Evolutionary conservation across 2,113 vertebrate species (phyloP), one percentile per base, ranked within the genome.

Genomic region (Fulica atra): DNA sequence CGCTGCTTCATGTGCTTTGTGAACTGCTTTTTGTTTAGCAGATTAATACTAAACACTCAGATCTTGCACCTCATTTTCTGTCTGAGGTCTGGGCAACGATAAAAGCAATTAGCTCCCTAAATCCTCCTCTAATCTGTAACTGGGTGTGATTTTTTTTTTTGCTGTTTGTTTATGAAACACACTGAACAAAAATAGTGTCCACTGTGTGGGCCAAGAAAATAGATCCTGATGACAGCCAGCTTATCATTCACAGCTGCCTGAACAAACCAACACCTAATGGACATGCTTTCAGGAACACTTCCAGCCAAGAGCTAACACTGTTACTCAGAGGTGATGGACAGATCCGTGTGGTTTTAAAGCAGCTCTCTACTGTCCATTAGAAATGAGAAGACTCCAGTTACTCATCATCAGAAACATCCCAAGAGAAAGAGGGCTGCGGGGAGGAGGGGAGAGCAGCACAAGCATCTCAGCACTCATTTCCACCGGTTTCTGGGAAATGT

Each of bases 181-280:
- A 77, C 35, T 20, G 60, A 83, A 81, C 40, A 83, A 91, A 94
- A 95, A 11, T 19, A 81, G 46, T 1, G 11, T 51, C 61, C 5
- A 6, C 63, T 51, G 9, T 5, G 9, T 14, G 29, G 35, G 66
- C 56, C 73, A 74, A 48, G 53, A 81, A 93, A 95, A 50, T 12
- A 87, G 82, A 86, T 15, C 28, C 35, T 1, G 13, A 76, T 83
- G 95, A 95, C 86, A 96, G 81, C 16, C 86, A 91, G 68, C 33
- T 96, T 93, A 93, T 97, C 93, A 94, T 86, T 66, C 66, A 78
- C 85, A 92, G 93, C 93, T 93, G 90, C 71, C 68, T 84, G 93
- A 81, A 65, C 53, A 90, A 95, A 74, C 72, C 72, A 71, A 59
- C 48, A 78, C n/a, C 69, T 84, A 51, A 88, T 7, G 66, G 73